Evolutionary conservation across 2,113 vertebrate genomes (phyloP).

Genomic region (Podarcis raffonei): DNA sequence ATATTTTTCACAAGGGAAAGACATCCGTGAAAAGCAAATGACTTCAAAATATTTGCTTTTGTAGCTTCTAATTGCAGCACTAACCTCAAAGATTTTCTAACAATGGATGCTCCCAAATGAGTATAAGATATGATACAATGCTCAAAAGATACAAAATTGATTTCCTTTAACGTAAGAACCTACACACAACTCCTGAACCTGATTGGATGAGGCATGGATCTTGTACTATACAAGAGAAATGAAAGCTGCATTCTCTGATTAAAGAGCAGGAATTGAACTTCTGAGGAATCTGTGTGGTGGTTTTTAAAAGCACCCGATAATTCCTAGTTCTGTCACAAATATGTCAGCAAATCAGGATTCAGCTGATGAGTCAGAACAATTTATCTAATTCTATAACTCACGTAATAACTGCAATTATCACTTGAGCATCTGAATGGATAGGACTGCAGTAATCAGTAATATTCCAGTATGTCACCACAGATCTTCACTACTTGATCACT

Average conservation of each 20-base stretch:
- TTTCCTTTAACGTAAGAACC: neutral
- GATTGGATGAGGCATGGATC: neutral
- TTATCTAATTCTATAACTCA: neutral
- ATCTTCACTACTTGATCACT: neutral
- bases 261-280: neutral
- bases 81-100: neutral
- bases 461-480: neutral
- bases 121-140: neutral
- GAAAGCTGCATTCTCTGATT: neutral
- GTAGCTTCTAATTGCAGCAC: neutral
- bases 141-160: neutral
- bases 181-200: neutral
- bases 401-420: neutral
- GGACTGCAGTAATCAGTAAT: neutral
- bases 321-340: neutral
- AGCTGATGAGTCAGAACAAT: neutral
- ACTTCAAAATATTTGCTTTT: neutral
- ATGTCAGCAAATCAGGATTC: neutral
- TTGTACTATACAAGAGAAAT: neutral
- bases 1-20: neutral
- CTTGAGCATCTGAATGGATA: neutral
- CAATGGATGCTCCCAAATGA: neutral
- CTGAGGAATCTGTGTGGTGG: neutral
- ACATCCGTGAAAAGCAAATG: neutral
- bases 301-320: neutral